These are phyloP conservation scores for Trypoxylon attenuatum DNA, from an alignment of 2,888 invertebrate species.

Conservation along the genomic window DNA sequence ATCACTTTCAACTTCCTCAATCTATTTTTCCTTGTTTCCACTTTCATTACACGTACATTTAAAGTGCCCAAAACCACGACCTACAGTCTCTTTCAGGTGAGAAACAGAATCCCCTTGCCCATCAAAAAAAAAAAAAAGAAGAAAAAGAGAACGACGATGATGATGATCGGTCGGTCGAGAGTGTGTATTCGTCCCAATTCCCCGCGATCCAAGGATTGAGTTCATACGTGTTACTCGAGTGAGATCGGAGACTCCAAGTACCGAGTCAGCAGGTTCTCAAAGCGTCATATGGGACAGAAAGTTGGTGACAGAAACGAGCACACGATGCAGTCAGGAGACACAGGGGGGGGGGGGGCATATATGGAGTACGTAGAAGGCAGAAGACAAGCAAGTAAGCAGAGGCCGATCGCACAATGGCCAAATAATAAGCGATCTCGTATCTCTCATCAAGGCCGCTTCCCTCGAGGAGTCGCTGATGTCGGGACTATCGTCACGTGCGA, in stretches of 20 bases:
- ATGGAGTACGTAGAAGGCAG: neutral
- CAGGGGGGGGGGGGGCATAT: no score
- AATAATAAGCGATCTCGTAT: conserved; percentile 7
- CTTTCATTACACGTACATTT: no score
- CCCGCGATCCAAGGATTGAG: no score
- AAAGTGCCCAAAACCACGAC: no score
- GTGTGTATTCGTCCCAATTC: no score
- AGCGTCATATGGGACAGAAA: neutral
- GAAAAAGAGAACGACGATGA: no score
- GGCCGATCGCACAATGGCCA: neutral
- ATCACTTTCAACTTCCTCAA: no score
- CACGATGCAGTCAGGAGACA: neutral
- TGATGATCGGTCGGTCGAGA: no score
- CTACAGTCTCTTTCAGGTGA: no score
- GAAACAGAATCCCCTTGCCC: no score
- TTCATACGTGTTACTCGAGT: neutral
- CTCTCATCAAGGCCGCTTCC: conserved; percentile 16
- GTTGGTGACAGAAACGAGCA: neutral
- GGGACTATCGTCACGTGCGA: conserved; percentile 35
- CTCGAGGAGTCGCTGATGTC: conserved; percentile 2
- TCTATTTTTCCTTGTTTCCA: no score
- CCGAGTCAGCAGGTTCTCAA: neutral
- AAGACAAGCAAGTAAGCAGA: neutral
- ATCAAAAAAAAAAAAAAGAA: no score
- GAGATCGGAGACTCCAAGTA: neutral